A percentile compares a stretch with the other conserved stretches of the same genome.
These are phyloP conservation scores for Clinocottus analis DNA, from an alignment of 2,113 vertebrate genomes.

Conservation along the genomic window DNA sequence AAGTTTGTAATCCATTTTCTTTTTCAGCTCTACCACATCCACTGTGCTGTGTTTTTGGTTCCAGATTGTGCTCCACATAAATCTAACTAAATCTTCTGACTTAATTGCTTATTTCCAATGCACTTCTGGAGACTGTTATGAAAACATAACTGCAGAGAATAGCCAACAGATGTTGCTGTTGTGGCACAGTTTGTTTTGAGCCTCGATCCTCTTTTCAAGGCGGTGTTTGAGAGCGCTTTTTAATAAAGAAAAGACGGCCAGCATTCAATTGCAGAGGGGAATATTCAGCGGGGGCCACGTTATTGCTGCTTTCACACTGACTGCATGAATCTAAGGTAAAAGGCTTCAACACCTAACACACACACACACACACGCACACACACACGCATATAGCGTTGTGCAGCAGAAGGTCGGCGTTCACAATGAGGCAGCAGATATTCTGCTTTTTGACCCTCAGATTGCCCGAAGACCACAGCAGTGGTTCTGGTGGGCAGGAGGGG, in stretches of 20 bases:
- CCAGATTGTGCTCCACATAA: not conserved
- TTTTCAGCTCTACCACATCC: not conserved
- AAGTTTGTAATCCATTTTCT: not conserved
- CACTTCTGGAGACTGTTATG: too few relatives aligned
- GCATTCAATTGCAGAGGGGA: not conserved
- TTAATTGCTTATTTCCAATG: too few relatives aligned
- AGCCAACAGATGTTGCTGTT: too few relatives aligned
- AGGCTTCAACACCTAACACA: not conserved
- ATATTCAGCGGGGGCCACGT: not conserved
- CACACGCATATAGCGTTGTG: not conserved
- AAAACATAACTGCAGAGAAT: too few relatives aligned
- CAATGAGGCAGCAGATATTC: not conserved
- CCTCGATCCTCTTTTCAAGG: not conserved
- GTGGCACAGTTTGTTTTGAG: too few relatives aligned
- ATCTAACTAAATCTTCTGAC: too few relatives aligned
- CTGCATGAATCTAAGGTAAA: not conserved
- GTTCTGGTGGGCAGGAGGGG: not conserved
- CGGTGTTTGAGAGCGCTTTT: not conserved
- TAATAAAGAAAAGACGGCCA: slow-evolving; percentile 11
- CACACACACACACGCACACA: not conserved
- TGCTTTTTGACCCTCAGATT: not conserved
- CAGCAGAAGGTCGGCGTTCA: slow-evolving; percentile 2
- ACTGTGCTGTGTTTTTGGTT: not conserved
- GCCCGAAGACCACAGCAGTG: not conserved
- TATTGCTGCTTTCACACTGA: not conserved